Base-by-base conservation (phyloP, 2,888 invertebrate genomes). In the Tetragonula carbonaria region DNA sequence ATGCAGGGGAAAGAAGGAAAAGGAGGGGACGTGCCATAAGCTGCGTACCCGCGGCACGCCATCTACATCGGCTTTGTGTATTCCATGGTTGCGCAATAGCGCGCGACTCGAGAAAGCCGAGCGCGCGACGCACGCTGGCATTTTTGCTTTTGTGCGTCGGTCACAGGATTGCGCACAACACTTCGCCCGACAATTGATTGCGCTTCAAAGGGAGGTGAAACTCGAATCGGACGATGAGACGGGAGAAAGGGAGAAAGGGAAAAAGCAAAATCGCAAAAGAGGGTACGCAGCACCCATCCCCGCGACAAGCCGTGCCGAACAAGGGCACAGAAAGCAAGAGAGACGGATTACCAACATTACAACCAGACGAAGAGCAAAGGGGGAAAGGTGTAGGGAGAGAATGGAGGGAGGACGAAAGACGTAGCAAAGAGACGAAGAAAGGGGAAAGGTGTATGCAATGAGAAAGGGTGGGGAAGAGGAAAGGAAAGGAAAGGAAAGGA, bases 51-150 rank as follows among this genome's bases (percentile, higher is more conserved):
- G 80, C 45, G 81, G 84, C 82, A 87, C 89, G 89, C 90, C 89
- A 89, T 89, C 90, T 89, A 89, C 75, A 80, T 81, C 63, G 78
- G 62, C 86, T 86, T 75, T 81, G 89, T 86, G 65, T 84, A 78
- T 87, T 87, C 84, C 86, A 89, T 85, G 88, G 83, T 84, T 86
- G 84, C 88, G 88, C 81, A 80, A 79, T 82, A 73, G 62, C 80
- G 75, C 76, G 74, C 74, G 65, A 55, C 78, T 65, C 82, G 76
- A 82, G 86, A 84, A 77, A 81, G 66, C 78, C 63, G 79, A 79
- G 74, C 70, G 73, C 66, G 53, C 73, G 62, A 70, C 67, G 45
- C 57, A 65, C 78, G 78, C 62, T 78, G 74, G 79, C 71, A 53
- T 82, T 88, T 87, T 89, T 78, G 59, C 76, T 59, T 77, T 82